These are phyloP conservation scores for Chlorops oryzae DNA, from an alignment of 1,140 invertebrate genomes.

Conservation along the genomic window DNA sequence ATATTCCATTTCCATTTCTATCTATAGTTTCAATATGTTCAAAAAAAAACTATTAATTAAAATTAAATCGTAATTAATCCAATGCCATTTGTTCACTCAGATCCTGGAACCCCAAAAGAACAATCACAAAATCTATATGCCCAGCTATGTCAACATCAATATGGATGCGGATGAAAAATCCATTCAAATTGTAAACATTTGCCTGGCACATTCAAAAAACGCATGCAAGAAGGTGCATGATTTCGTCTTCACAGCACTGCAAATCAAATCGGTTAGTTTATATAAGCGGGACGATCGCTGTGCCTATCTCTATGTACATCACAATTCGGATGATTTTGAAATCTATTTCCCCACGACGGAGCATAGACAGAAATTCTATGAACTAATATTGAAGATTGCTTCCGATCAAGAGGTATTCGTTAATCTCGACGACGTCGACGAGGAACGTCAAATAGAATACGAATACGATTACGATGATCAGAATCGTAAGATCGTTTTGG, in stretches of 20 bases:
- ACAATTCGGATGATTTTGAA: conserved; percentile 98
- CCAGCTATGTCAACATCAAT: conserved; percentile 92
- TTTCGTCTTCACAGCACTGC: conserved; percentile 86
- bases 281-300: conserved; percentile 95
- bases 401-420: conserved; percentile 79
- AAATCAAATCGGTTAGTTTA: conserved; percentile 88
- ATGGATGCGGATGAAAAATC: conserved; percentile 87
- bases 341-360: conserved; percentile 90
- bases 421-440: conserved; percentile 54
- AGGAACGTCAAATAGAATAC: conserved; percentile 55
- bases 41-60: neutral
- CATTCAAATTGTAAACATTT: conserved; percentile 80
- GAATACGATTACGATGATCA: conserved; percentile 95
- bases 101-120: conserved; percentile 90
- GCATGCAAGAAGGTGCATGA: conserved; percentile 81
- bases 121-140: conserved; percentile 85
- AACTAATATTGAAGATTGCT: conserved; percentile 75
- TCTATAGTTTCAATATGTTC: too few relatives aligned
- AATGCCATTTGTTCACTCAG: conserved; percentile 50
- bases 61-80: conserved; percentile 17
- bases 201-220: conserved; percentile 67
- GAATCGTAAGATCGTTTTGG: conserved; percentile 78
- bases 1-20: too few relatives aligned
- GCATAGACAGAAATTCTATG: conserved; percentile 77
- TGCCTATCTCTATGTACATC: conserved; percentile 94